Evolutionary conservation across 2,113 vertebrate genomes (phyloP), one percentile per base, ranked within the genome.

Genomic region (Neotragus moschatus): DNA sequence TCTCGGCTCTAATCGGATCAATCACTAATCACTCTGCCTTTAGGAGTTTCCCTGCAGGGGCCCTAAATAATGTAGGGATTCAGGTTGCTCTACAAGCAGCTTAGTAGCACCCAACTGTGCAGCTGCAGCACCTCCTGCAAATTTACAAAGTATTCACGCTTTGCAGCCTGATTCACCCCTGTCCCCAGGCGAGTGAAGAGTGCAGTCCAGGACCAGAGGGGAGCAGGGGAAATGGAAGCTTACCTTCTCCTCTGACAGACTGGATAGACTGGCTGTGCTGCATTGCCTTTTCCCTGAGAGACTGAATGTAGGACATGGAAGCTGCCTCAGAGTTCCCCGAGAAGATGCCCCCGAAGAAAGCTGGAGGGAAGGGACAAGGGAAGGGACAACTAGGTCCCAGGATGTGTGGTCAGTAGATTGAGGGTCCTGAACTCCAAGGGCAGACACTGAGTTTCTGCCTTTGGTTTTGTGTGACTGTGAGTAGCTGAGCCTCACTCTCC

Each of bases 1-100:
- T 33, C 43, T 61, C 49, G 70, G 33, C 84, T 96, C 25, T 97
- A 92, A 97, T 96, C 56, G 60, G 88, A 95, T 96, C 94, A 43
- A 92, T 97, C 82, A 39, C 77, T 95, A 82, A 95, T 90, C 33
- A 8, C 30, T 33, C 51, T 87, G 94, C 73, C 58, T 95, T 91
- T 26, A 5, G 55, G 17, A 30, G 36, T 28, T 47, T 90, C 94
- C 95, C 95, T 47, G 58, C 36, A 70, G 90, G 47, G 75, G 23
- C 43, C 88, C 45, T 96, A 88, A 96, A 94, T 95, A 94, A 96
- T 95, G 94, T 33, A 85, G 84, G 45, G 55, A 82, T 66, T 82
- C 84, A 90, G 79, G 47, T 23, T 80, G 47, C 79, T 93, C 26
- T 84, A 25, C 94, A 96, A 97, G 92, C 92, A 94, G 92, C 88